These are phyloP conservation scores for Threskiornis aethiopicus DNA, from an alignment of 2,797 vertebrate genomes.

Conservation along the genomic window DNA sequence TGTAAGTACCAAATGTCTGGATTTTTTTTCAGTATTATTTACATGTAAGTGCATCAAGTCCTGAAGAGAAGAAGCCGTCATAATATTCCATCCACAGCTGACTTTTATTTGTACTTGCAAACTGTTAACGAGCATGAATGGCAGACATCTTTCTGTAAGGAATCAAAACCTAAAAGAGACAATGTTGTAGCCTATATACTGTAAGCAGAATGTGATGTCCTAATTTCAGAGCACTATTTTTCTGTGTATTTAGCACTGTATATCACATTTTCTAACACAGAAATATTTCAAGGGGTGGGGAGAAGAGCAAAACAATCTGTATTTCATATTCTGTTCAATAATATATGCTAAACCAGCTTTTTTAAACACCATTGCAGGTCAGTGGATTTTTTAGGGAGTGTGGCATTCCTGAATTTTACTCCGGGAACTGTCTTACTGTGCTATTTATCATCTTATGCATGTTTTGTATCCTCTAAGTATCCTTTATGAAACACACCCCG, in stretches of 20 bases:
- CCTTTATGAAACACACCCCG: neutral
- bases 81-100: conserved; percentile 49
- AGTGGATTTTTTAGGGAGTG: neutral
- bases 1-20: conserved; percentile 52
- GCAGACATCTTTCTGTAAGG: neutral
- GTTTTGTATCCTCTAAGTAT: neutral
- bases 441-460: neutral
- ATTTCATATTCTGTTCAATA: neutral
- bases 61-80: conserved; percentile 14
- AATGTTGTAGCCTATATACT: neutral
- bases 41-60: conserved; percentile 33
- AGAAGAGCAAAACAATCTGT: neutral
- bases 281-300: neutral
- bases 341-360: neutral
- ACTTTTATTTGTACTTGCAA: conserved; percentile 41
- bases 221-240: neutral
- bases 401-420: neutral
- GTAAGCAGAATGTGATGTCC: neutral
- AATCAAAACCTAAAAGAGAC: conserved; percentile 14
- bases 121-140: neutral
- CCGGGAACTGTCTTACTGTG: neutral
- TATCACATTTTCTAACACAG: neutral
- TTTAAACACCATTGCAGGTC: neutral
- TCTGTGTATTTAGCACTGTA: neutral
- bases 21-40: conserved; percentile 28